Percentiles rank a stretch among this genome's conserved stretches.
Evolutionary conservation across 1,140 invertebrate species (phyloP).

Genomic region (Elymnias hypermnestra): DNA sequence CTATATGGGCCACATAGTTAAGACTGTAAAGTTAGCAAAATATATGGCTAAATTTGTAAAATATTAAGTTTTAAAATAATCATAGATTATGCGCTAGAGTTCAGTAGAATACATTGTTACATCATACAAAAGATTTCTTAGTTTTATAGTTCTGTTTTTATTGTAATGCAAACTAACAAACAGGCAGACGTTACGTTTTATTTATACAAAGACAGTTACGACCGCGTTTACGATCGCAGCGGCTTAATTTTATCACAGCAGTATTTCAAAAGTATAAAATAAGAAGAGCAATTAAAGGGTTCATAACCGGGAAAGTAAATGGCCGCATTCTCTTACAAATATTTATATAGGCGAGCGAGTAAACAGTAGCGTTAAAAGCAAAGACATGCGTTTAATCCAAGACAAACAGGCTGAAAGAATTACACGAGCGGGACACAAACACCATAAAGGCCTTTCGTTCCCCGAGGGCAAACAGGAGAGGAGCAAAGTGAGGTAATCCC

Average conservation of each 20-base stretch:
- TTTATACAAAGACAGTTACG: conserved; percentile 35
- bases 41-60: no score
- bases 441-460: conserved; percentile 43
- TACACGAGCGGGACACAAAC: conserved; percentile 59
- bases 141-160: no score
- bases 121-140: no score
- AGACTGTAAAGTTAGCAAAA: no score
- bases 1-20: no score
- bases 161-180: neutral
- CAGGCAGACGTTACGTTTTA: neutral
- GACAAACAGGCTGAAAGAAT: conserved; percentile 67
- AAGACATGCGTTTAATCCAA: conserved; percentile 70
- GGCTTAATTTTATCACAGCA: conserved; percentile 47
- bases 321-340: conserved; percentile 55
- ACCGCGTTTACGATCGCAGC: conserved; percentile 46
- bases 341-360: conserved; percentile 58
- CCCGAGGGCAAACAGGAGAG: conserved; percentile 42
- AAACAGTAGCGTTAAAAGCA: conserved; percentile 70
- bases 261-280: conserved; percentile 61
- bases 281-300: conserved; percentile 58
- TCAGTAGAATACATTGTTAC: no score
- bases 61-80: no score
- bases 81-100: no score
- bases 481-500: conserved; percentile 58
- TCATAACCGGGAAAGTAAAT: conserved; percentile 53